Conservation (phyloP, 2,797 vertebrate genomes). For the Rhinophrynus dorsalis region DNA sequence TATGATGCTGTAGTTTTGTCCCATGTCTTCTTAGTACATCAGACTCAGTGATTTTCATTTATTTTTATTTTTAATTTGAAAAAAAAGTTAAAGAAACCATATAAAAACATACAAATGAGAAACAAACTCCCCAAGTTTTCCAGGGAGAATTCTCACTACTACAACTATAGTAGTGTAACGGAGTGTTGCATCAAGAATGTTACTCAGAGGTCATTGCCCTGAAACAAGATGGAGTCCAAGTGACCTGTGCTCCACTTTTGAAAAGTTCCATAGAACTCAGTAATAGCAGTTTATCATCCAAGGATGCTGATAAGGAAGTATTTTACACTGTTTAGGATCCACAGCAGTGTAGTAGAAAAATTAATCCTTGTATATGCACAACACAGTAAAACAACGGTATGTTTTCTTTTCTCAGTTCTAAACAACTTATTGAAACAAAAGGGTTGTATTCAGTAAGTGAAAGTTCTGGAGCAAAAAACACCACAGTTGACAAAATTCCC, state of each 20-base stretch:
- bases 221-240: constrained; percentile 15
- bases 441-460: too few species aligned
- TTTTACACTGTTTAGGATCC: not conserved
- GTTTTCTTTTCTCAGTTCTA: too few species aligned
- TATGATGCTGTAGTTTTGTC: too few species aligned
- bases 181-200: constrained; percentile 30
- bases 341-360: too few species aligned
- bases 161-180: constrained; percentile 35
- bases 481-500: too few species aligned
- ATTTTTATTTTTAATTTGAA: too few species aligned
- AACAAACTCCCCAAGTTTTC: not conserved
- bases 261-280: not conserved
- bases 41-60: constrained; percentile 53
- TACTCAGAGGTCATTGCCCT: not conserved
- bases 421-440: too few species aligned
- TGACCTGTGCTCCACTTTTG: not conserved
- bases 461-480: too few species aligned
- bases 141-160: not conserved
- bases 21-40: too few species aligned
- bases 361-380: too few species aligned
- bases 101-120: constrained; percentile 35
- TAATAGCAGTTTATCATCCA: not conserved
- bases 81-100: constrained; percentile 57
- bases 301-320: not conserved
- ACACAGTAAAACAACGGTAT: too few species aligned